Evolutionary conservation across 2,113 vertebrate species (phyloP).

Genomic region (Ploceus nigricollis): DNA sequence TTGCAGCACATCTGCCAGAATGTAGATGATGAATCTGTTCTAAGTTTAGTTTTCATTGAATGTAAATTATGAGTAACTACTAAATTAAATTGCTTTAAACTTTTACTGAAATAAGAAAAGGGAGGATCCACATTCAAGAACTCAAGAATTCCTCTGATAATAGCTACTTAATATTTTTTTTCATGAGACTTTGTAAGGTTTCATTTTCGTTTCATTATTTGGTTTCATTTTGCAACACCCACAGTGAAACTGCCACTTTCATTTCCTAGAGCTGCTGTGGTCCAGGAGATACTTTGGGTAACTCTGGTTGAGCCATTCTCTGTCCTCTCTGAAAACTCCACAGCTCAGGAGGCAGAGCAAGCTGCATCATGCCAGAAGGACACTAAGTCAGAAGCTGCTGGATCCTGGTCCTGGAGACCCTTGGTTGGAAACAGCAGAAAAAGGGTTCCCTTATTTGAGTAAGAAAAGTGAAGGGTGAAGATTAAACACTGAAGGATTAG

Average conservation of each 20-base stretch:
- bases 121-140: background rate
- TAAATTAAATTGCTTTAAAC: background rate
- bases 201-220: background rate
- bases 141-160: background rate
- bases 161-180: background rate
- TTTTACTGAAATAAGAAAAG: background rate
- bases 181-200: fast-evolving
- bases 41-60: background rate
- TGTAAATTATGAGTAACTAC: background rate
- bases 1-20: background rate
- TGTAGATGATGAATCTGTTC: background rate
- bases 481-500: background rate
- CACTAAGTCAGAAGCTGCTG: background rate
- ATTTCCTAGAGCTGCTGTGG: background rate
- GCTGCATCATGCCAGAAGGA: background rate
- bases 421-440: background rate
- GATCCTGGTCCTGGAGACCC: background rate
- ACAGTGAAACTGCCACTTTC: background rate
- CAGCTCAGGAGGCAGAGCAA: background rate
- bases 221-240: background rate
- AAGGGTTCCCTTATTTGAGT: background rate
- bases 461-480: background rate
- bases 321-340: background rate
- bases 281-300: background rate
- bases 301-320: background rate